These are phyloP conservation scores for Neosilurus hyrtlii DNA, from an alignment of 2,797 vertebrate species.

Conservation along the genomic window DNA sequence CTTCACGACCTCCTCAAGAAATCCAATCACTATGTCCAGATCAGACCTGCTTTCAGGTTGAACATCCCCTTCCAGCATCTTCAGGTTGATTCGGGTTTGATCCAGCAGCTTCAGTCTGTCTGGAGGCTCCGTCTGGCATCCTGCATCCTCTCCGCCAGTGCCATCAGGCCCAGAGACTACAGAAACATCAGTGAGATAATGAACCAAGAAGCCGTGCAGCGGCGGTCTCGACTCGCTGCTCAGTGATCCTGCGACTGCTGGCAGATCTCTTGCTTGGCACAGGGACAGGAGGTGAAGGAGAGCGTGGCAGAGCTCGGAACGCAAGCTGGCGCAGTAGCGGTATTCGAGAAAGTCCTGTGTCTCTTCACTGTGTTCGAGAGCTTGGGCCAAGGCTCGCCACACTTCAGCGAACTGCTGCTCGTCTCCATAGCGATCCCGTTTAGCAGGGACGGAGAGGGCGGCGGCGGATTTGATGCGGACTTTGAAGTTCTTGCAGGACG, in stretches of 20 bases:
- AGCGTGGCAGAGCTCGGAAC: constrained; percentile 83
- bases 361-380: constrained; percentile 88
- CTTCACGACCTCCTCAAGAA: constrained; percentile 75
- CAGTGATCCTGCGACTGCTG: constrained; percentile 65
- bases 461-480: constrained; percentile 92
- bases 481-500: constrained; percentile 95
- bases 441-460: constrained; percentile 80
- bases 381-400: constrained; percentile 83
- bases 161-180: constrained; percentile 52
- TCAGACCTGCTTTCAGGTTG: constrained; percentile 53
- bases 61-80: constrained; percentile 59
- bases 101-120: constrained; percentile 71
- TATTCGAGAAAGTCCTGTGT: constrained; percentile 91
- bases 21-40: constrained; percentile 59
- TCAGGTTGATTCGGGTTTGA: constrained; percentile 72
- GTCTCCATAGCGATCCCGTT: constrained; percentile 80
- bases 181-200: constrained; percentile 74
- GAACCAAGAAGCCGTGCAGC: constrained; percentile 75
- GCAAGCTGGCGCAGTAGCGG: constrained; percentile 89
- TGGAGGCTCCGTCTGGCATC: constrained; percentile 32
- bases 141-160: constrained; percentile 58
- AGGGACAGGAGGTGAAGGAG: constrained; percentile 84
- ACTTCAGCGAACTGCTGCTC: constrained; percentile 74
- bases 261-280: constrained; percentile 76
- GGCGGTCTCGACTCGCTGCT: constrained; percentile 59